phyloP scores from a whole-genome alignment of 2,797 vertebrate species.

The Pseudochromis fuscus region DNA sequence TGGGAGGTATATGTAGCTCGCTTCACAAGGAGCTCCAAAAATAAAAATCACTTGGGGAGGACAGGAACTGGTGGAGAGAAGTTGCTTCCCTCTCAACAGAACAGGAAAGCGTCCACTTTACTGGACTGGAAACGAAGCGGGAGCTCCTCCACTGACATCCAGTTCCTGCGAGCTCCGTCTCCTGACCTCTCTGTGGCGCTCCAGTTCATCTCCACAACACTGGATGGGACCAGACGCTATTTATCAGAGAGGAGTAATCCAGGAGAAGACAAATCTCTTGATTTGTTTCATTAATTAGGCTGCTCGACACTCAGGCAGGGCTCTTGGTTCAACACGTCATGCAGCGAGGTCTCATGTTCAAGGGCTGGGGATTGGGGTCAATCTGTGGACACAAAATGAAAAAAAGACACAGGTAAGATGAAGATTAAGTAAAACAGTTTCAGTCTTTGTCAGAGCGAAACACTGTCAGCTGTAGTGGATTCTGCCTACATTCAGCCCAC shows the following conservation, averaged over 20 bases:
- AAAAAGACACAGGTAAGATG: conserved; percentile 6
- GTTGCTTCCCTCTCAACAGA: conserved; percentile 52
- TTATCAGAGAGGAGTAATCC: conserved; percentile 75
- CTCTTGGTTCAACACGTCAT: conserved; percentile 93
- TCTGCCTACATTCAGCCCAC: conserved; percentile 7
- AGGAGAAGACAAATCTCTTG: conserved; percentile 82
- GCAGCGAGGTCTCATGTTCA: conserved; percentile 89
- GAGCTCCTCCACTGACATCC: conserved; percentile 53
- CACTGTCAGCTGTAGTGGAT: not conserved
- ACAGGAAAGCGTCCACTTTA: conserved; percentile 61
- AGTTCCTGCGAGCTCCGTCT: conserved; percentile 69
- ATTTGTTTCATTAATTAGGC: conserved; percentile 67
- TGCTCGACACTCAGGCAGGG: conserved; percentile 68
- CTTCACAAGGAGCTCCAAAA: conserved; percentile 34
- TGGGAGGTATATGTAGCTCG: conserved; percentile 61
- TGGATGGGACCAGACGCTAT: conserved; percentile 58
- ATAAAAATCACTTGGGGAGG: conserved; percentile 71
- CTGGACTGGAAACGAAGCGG: conserved; percentile 41
- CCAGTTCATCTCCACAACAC: conserved; percentile 52
- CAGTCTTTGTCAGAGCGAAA: not conserved
- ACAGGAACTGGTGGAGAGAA: conserved; percentile 68
- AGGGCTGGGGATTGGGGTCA: conserved; percentile 90
- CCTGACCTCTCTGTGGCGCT: conserved; percentile 48
- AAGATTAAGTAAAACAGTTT: not conserved
- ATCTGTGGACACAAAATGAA: conserved; percentile 79